A percentile compares a stretch with the other conserved stretches of the same genome.
Evolutionary conservation across 2,888 invertebrate species (phyloP).

Genomic region (Conops quadrifasciatus): DNA sequence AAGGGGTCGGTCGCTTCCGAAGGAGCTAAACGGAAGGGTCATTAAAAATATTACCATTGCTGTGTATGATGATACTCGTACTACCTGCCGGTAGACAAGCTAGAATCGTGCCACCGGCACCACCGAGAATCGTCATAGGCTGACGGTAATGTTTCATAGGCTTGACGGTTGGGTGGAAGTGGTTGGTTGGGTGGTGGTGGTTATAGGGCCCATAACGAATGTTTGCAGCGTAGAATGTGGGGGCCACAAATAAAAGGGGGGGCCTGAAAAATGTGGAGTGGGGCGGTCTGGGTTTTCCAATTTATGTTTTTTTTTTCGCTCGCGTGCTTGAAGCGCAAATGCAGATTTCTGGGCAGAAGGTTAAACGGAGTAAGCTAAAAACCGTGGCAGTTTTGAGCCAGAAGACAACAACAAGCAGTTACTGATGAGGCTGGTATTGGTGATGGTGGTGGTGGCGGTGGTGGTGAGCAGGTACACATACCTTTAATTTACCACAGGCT

Average conservation of each 20-base stretch:
- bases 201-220: background rate
- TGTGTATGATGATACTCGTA: too few relatives aligned
- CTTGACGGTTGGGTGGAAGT: background rate
- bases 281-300: conserved; percentile 22
- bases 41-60: conserved; percentile 47
- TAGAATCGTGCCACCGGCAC: too few relatives aligned
- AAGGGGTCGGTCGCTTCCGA: too few relatives aligned
- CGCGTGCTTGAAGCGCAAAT: conserved; percentile 53
- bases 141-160: conserved; percentile 25
- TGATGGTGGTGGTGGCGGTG: background rate
- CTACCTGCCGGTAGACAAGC: too few relatives aligned
- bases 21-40: conserved; percentile 46
- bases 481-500: too few relatives aligned
- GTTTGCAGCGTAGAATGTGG: background rate
- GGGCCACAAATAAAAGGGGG: background rate
- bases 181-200: background rate
- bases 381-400: background rate
- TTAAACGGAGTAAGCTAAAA: conserved; percentile 14
- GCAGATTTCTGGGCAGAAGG: conserved; percentile 50
- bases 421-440: background rate
- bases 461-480: background rate
- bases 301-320: conserved; percentile 39
- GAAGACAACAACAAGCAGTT: conserved; percentile 21
- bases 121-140: too few relatives aligned
- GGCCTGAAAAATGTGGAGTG: conserved; percentile 2